These are phyloP conservation scores for Leiothrix lutea DNA, from an alignment of 2,113 vertebrate genomes.

Conservation along the genomic window DNA sequence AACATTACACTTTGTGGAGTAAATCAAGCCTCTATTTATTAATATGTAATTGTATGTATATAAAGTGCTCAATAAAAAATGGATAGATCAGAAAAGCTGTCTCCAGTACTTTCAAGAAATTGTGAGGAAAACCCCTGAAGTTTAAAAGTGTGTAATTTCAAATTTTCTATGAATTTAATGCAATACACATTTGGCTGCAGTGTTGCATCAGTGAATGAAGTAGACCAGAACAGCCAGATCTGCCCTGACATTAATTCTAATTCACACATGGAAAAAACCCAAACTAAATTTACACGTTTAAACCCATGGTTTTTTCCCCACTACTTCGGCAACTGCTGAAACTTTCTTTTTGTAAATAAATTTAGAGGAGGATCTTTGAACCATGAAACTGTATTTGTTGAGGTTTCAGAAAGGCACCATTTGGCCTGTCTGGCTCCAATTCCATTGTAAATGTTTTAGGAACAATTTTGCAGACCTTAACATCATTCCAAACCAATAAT, in stretches of 20 bases:
- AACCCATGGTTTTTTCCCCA: accelerated
- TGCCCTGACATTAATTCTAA: background rate
- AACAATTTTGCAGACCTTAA: background rate
- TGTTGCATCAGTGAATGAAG: background rate
- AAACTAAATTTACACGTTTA: background rate
- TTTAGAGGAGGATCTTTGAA: background rate
- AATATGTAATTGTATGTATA: background rate
- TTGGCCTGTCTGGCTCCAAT: background rate
- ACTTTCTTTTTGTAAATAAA: background rate
- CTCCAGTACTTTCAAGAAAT: background rate
- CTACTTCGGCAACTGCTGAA: background rate
- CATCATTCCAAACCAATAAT: background rate
- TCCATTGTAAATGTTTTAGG: background rate
- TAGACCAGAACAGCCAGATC: background rate
- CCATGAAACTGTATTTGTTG: background rate
- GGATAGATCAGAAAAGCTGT: background rate
- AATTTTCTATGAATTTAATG: background rate
- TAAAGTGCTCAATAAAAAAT: background rate
- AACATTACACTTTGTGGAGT: background rate
- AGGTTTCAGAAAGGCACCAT: background rate
- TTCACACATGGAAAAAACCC: background rate
- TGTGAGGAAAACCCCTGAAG: background rate
- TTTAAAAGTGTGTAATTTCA: background rate
- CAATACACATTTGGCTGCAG: background rate
- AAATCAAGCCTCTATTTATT: background rate